Percentiles rank a stretch among this genome's conserved stretches.
phyloP scores from a whole-genome alignment of 2,113 vertebrate genomes.

The Eubucco bourcierii region DNA sequence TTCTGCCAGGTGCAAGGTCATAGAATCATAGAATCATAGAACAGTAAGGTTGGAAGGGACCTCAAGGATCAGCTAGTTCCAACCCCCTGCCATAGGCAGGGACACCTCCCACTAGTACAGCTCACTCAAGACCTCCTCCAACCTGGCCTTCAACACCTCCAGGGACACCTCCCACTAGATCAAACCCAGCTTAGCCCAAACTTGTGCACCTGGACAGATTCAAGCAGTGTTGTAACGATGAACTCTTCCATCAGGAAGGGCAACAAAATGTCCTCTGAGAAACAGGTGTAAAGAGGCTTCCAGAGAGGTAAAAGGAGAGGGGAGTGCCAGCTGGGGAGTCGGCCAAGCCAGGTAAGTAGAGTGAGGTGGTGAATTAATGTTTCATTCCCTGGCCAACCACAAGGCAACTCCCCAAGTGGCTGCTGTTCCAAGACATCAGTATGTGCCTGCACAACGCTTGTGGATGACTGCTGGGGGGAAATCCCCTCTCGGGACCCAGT shows the following conservation, averaged over 20 bases:
- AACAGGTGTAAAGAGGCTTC: neutral
- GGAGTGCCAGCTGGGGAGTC: neutral
- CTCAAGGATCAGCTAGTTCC: no score
- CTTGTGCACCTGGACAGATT: neutral
- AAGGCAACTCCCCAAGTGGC: neutral
- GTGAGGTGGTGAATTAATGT: neutral
- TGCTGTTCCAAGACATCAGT: neutral
- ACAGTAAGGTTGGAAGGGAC: no score
- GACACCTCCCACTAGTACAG: no score
- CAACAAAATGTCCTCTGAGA: neutral
- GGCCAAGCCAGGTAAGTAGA: neutral
- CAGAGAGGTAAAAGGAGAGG: neutral
- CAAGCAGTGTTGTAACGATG: neutral
- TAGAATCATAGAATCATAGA: no score
- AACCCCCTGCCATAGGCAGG: no score
- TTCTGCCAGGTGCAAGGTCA: neutral
- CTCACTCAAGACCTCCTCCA: no score
- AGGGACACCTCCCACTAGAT: no score
- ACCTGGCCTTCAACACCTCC: no score
- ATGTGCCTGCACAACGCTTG: rapidly evolving
- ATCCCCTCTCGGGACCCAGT: neutral
- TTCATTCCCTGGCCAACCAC: neutral
- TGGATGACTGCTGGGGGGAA: neutral
- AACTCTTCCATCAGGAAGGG: neutral
- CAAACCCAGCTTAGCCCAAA: neutral